Percentiles rank a stretch among this genome's conserved stretches.
Evolutionary conservation across 2,797 vertebrate species (phyloP).

Genomic region (Clarias pachynema): DNA sequence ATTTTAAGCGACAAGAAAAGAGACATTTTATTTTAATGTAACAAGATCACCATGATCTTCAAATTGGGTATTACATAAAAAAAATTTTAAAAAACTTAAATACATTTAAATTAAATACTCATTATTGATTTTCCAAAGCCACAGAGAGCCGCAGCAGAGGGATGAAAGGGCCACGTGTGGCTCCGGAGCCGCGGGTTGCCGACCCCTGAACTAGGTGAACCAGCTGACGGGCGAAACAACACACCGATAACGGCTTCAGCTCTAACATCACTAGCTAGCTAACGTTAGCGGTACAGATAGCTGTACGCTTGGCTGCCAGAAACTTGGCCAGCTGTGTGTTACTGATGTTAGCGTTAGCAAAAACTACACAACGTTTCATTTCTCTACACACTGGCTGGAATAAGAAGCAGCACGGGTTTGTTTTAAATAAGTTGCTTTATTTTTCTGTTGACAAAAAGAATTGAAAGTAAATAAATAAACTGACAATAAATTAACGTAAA

Average conservation of each 20-base stretch:
- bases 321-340: not conserved
- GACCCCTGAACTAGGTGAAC: not conserved
- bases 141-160: too few relatives aligned
- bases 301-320: not conserved
- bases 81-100: too few relatives aligned
- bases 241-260: not conserved
- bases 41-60: too few relatives aligned
- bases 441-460: constrained; percentile 64
- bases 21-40: too few relatives aligned
- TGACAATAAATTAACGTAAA: constrained; percentile 61
- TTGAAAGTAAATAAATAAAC: constrained; percentile 58
- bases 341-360: too few relatives aligned
- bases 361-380: not conserved
- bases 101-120: too few relatives aligned
- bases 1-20: too few relatives aligned
- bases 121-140: too few relatives aligned
- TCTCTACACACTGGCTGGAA: not conserved
- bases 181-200: too few relatives aligned
- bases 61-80: too few relatives aligned
- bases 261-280: not conserved
- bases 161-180: too few relatives aligned
- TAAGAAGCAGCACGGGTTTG: not conserved
- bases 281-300: not conserved
- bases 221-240: not conserved
- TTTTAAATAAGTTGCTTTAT: constrained; percentile 69